Base-by-base conservation (phyloP, 2,113 vertebrate species). In the Takifugu bimaculatus region DNA sequence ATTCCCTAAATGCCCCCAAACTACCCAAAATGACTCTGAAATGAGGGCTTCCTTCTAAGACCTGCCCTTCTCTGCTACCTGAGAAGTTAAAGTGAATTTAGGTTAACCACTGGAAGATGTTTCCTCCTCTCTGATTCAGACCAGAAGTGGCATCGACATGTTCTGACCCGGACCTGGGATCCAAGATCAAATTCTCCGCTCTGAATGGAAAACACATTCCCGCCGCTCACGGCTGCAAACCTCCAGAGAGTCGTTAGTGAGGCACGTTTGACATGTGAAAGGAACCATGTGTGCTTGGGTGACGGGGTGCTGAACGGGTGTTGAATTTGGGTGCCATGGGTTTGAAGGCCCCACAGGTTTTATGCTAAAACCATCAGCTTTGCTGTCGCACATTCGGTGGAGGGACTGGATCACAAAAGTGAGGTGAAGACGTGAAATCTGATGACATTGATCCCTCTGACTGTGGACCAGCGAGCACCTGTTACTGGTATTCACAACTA, bases 161-260 rank as follows among this genome's bases (percentile, higher is more conserved):
- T 53, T 80, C 50, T 69, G 74, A 75, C 62, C 65, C 51, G 20
- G 58, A 53, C 57, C 60, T n/a, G 13, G 20, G 63, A 67, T 73
- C 61, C 60, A 56, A 29, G 26, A 53, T 53, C 28, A 3, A 29
- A 10, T 62, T 81, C 70, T 72, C 54, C 27, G 0, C 15, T 63
- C 63, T 54, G 76, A 80, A 87, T 70, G 67, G 74, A 64, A 88
- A 86, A 83, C 81, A 81, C 75, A 82, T 82, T 85, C 43, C 51
- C 39, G n/a, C 10, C 27, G 63, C 54, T 64, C 47, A 64, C 32
- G 61, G 65, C 60, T 59, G 68, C 74, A 72, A 82, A 79, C 77
- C 86, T 81, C 78, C 65, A 79, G 76, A 68, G 82, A 72, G 77
- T 78, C 65, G 58, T 85, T 81, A 78, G 73, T 12, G 13, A 80